Percentiles rank a stretch among this genome's conserved stretches.
phyloP scores from a whole-genome alignment of 2,888 invertebrate genomes.

The Lordiphosa fenestrarum region DNA sequence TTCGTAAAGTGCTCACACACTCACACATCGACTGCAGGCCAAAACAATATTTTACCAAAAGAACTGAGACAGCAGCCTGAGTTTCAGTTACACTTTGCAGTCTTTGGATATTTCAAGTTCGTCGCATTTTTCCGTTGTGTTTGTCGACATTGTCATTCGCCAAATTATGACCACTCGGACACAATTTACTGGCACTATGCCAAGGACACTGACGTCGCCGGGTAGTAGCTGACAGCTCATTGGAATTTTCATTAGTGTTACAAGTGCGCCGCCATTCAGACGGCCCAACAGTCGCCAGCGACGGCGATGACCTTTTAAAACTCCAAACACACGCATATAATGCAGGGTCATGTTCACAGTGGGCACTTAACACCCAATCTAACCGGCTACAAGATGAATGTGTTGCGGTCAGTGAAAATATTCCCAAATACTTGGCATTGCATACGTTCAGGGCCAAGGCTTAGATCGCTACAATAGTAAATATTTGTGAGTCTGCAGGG shows the following conservation, averaged over 20 bases:
- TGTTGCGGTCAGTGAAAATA: slow-evolving; percentile 34
- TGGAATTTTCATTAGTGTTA: slow-evolving; percentile 71
- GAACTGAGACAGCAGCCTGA: slow-evolving; percentile 7
- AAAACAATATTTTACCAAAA: slow-evolving; percentile 35
- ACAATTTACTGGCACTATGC: slow-evolving; percentile 60
- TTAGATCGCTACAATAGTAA: neutral
- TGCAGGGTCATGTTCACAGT: slow-evolving; percentile 8
- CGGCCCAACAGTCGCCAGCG: slow-evolving; percentile 43
- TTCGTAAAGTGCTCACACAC: slow-evolving; percentile 53
- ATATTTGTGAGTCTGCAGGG: too few species aligned
- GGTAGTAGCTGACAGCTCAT: slow-evolving; percentile 58
- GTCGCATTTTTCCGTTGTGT: slow-evolving; percentile 30
- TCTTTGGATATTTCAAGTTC: slow-evolving; percentile 49
- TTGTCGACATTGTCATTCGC: slow-evolving; percentile 10
- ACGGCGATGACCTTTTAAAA: slow-evolving; percentile 50
- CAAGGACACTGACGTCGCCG: slow-evolving; percentile 53
- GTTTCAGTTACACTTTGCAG: slow-evolving; percentile 31
- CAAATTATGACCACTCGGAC: slow-evolving; percentile 68
- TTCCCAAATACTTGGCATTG: slow-evolving; percentile 34
- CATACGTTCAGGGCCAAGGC: slow-evolving; percentile 27
- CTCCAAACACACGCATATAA: slow-evolving; percentile 28
- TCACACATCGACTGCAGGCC: slow-evolving; percentile 18
- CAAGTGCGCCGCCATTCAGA: slow-evolving; percentile 68
- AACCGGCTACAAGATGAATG: slow-evolving; percentile 39
- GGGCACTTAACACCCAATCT: slow-evolving; percentile 1